Base-by-base conservation (phyloP, 2,797 vertebrate species). In the Delichon dasypus region DNA sequence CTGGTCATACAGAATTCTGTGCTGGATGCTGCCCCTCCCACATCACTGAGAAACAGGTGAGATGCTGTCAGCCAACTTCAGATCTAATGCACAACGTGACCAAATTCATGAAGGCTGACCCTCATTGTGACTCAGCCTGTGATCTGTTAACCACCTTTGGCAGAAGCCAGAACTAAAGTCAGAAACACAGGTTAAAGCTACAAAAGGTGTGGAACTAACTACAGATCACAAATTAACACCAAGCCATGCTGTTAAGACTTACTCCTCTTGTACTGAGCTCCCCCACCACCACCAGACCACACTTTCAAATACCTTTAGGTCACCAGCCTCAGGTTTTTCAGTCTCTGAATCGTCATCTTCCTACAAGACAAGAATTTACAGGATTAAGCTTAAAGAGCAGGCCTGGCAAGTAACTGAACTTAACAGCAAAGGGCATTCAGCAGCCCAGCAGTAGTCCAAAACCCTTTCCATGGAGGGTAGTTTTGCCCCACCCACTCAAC, bases 331-430 rank as follows among this genome's bases (percentile, higher is more conserved):
- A 98, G 98, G 98, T 97, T 98, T 99, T 97, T 99, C 98, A 97
- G 98, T 98, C 98, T 99, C 99, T 97, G 99, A 99, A 97, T 99
- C 99, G 94, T 99, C 99, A 98, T 99, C 98, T 97, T 99, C 99
- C 99, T 99, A 98, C 93, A 98, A 99, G 98, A 99, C 98, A 99
- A 98, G 98, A 99, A 99, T 97, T 98, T 97, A 98, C 86, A 98
- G 95, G 93, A 97, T 98, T 98, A 99, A 98, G 95, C 97, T 97
- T 97, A 97, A 97, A 95, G 92, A 97, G 92, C 47, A 89, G 96
- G 79, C 88, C 89, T 94, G 80, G 87, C 90, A 96, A 82, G 85
- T 74, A 94, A 94, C 94, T 93, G 95, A 90, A 97, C 89, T 93
- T 96, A 97, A 97, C 47, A 97, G 91, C 84, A 91, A 97, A 88